A percentile compares a stretch with the other conserved stretches of the same genome.
phyloP scores from a whole-genome alignment of 1,140 invertebrate genomes.

The Druon quercuslanigerum region DNA sequence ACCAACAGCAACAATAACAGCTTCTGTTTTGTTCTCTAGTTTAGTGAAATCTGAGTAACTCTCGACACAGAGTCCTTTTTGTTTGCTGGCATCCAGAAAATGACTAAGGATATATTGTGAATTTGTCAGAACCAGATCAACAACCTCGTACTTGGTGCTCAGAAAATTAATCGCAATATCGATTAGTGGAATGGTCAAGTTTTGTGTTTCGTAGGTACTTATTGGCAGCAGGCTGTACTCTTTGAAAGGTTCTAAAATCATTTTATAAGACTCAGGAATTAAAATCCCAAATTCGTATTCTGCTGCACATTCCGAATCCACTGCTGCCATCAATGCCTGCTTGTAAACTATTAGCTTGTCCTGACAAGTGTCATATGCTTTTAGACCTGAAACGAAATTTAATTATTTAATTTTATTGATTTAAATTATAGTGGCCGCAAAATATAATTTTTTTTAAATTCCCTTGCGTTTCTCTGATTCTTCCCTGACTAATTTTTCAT shows the following conservation, averaged over 20 bases:
- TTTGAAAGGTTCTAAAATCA: slow-evolving; percentile 59
- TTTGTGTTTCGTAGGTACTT: slow-evolving; percentile 55
- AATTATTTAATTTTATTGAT: background rate
- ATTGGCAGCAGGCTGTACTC: slow-evolving; percentile 62
- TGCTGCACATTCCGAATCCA: slow-evolving; percentile 61
- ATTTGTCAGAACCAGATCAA: slow-evolving; percentile 63
- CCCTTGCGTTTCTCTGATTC: no score
- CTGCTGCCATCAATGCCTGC: slow-evolving; percentile 56
- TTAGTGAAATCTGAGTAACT: slow-evolving; percentile 47
- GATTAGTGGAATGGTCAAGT: slow-evolving; percentile 59
- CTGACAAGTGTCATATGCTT: slow-evolving; percentile 68
- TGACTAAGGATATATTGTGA: slow-evolving; percentile 43
- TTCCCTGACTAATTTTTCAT: no score
- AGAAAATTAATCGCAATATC: slow-evolving; percentile 61
- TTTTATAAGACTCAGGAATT: slow-evolving; percentile 53
- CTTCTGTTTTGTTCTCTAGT: slow-evolving; percentile 45
- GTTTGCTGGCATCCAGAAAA: slow-evolving; percentile 55
- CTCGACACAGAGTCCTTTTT: slow-evolving; percentile 65
- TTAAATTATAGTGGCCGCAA: no score
- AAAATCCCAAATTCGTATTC: slow-evolving; percentile 66
- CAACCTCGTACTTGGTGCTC: slow-evolving; percentile 53
- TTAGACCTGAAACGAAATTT: slow-evolving; percentile 57
- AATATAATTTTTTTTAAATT: no score
- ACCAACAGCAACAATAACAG: slow-evolving; percentile 60
- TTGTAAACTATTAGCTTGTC: slow-evolving; percentile 64